A percentile compares a stretch with the other conserved stretches of the same genome.
phyloP scores from a whole-genome alignment of 1,140 invertebrate genomes.

The Drosophila mojavensis region DNA sequence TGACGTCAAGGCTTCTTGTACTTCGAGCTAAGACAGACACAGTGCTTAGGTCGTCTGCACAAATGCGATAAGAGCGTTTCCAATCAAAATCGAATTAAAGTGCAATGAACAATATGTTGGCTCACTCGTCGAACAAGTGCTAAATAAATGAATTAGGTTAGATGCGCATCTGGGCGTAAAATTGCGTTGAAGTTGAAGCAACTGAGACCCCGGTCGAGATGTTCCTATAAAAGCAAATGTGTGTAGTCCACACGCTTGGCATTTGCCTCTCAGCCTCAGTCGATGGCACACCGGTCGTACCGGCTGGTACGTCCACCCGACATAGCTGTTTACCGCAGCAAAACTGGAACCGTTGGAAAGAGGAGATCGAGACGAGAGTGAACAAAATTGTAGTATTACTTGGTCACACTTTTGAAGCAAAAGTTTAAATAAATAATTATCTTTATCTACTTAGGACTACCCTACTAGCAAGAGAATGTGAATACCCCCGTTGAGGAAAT shows the following conservation, averaged over 20 bases:
- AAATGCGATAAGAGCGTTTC: slow-evolving; percentile 75
- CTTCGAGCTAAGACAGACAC: neutral
- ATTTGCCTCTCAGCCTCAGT: slow-evolving; percentile 26
- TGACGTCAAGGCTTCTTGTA: slow-evolving; percentile 48
- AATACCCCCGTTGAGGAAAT: slow-evolving; percentile 45
- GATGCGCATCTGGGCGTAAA: slow-evolving; percentile 70
- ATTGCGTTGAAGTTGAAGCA: slow-evolving; percentile 55
- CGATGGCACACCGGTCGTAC: neutral
- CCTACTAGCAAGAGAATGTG: slow-evolving; percentile 64
- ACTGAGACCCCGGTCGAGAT: slow-evolving; percentile 37
- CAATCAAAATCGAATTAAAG: slow-evolving; percentile 78
- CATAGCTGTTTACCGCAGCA: neutral
- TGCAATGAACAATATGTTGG: slow-evolving; percentile 63
- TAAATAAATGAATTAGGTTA: slow-evolving; percentile 50
- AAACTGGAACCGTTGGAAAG: neutral
- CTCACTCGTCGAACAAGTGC: slow-evolving; percentile 19
- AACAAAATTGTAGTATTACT: neutral
- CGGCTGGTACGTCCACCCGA: neutral
- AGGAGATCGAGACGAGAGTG: neutral
- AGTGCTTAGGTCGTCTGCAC: slow-evolving; percentile 54
- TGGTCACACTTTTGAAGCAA: neutral
- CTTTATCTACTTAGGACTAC: slow-evolving; percentile 46
- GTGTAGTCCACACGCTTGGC: slow-evolving; percentile 23
- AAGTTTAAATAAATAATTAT: neutral
- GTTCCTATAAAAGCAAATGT: slow-evolving; percentile 55